phyloP scores from a whole-genome alignment of 64 coral and sea anemone species.

The Astreopora myriophthalma region DNA sequence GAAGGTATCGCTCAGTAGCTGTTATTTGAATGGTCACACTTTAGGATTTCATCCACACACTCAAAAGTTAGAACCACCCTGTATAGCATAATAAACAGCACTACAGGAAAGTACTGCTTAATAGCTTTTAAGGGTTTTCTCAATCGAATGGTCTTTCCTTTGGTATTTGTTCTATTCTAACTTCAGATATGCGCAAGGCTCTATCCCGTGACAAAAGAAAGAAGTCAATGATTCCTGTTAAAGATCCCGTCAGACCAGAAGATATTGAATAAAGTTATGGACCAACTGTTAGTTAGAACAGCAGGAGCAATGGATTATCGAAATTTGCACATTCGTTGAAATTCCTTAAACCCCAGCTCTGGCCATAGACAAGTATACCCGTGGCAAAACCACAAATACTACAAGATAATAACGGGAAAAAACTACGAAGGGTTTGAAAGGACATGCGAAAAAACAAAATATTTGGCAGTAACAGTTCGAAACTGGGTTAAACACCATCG shows the following conservation, averaged over 20 bases:
- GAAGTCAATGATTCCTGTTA: constrained; percentile 93
- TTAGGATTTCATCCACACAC: not conserved
- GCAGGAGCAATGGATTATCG: not conserved
- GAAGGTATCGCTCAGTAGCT: not conserved
- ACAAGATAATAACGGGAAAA: no score
- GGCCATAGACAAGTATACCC: no score
- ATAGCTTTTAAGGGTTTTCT: no score
- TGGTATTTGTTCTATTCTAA: not conserved
- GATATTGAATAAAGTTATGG: constrained; percentile 87
- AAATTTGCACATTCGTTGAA: not conserved
- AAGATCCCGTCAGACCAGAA: constrained; percentile 95
- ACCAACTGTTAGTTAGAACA: constrained; percentile 9
- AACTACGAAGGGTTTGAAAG: no score
- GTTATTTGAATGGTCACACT: not conserved
- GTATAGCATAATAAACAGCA: not conserved
- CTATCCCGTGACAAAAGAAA: constrained; percentile 89
- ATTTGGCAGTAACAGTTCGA: no score
- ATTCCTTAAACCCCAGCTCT: not conserved
- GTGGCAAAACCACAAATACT: no score
- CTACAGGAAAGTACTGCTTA: not conserved
- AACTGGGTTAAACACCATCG: no score
- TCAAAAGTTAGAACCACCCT: not conserved
- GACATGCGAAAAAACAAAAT: no score
- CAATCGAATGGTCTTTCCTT: not conserved
- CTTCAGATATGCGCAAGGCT: constrained; percentile 98